Evolutionary conservation across 2,888 invertebrate species (phyloP), one percentile per base, ranked within the genome.

Genomic region (Candidula unifasciata): DNA sequence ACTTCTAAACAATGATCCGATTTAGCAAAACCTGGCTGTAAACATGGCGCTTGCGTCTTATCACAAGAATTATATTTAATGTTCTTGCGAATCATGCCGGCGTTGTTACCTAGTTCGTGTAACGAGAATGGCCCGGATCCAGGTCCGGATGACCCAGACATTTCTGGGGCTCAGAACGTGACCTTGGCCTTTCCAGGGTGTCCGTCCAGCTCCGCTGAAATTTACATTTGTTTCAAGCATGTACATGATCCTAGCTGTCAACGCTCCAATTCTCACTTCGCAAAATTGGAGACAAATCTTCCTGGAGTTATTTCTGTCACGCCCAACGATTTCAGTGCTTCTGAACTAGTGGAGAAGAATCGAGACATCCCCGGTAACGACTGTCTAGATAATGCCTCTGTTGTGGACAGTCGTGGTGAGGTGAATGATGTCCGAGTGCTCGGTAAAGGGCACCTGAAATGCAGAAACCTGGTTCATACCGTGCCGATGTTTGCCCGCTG

Each of bases 151-250:
- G 6, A 64, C 0, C n/a, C 66, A n/a, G 33, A 79, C 37, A 73
- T 37, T 27, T 24, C 2, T 3, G 13, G n/a, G n/a, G 37, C 24
- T 13, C n/a, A 16, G n/a, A 79, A 27, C 66, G 18, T 37, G 6
- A 64, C 37, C 1, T 18, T 73, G 13, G 24, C 57, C 27, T 81
- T 81, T 57, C 24, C 52, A 1, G 71, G 60, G 6, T 73, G 81
- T 30, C 54, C 73, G 13, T 54, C 71, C 13, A 81, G 35, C 21
- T 33, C 10, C n/a, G 57, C 81, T 3, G 60, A 81, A 33, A 57
- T 73, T 30, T 18, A 33, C 13, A 13, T 54, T 3, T 33, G 60
- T 30, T 33, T 57, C 1, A 57, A 44, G 30, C 52, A 33, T 64
- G 24, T 6, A 35, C 44, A 18, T n/a, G 77, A 77, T 18, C 37